Evolutionary conservation across 2,888 invertebrate species (phyloP).

Genomic region (Lamproptera curius): DNA sequence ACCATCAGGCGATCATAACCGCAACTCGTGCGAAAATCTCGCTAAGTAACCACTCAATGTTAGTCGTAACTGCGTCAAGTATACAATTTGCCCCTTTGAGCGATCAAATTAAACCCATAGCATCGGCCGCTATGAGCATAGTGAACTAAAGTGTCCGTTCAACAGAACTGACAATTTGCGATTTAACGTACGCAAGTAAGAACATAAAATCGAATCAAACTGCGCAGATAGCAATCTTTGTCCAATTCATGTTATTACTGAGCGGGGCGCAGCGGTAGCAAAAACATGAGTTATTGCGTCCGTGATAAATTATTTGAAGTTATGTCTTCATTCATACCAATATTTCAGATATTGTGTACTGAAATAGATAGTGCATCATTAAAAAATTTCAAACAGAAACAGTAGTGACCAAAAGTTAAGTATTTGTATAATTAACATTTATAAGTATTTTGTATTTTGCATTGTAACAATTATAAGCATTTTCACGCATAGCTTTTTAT

Average conservation of each 20-base stretch:
- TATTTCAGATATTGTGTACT: too few relatives aligned
- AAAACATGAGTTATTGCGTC: conserved; percentile 23
- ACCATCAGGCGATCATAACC: too few relatives aligned
- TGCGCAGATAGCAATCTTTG: conserved; percentile 54
- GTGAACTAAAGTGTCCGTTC: conserved; percentile 49
- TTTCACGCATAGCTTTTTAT: too few relatives aligned
- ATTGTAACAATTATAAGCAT: too few relatives aligned
- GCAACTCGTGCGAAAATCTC: conserved; percentile 29
- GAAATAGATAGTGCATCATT: too few relatives aligned
- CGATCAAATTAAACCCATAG: conserved; percentile 29
- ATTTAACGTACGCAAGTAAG: conserved; percentile 58
- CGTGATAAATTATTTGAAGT: conserved; percentile 17
- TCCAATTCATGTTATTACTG: conserved; percentile 63
- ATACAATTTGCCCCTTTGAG: conserved; percentile 34
- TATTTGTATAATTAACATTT: too few relatives aligned
- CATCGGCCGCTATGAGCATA: conserved; percentile 31
- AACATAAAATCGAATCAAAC: conserved; percentile 60
- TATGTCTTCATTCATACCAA: conserved; percentile 22
- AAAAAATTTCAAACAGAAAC: too few relatives aligned
- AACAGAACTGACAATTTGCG: conserved; percentile 64
- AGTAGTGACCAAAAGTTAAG: too few relatives aligned
- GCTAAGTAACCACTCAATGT: conserved; percentile 30
- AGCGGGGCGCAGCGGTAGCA: conserved; percentile 46
- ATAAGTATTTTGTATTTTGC: too few relatives aligned
- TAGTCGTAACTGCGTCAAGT: conserved; percentile 30